phyloP scores from a whole-genome alignment of 2,113 vertebrate species.

The Stercorarius parasiticus region DNA sequence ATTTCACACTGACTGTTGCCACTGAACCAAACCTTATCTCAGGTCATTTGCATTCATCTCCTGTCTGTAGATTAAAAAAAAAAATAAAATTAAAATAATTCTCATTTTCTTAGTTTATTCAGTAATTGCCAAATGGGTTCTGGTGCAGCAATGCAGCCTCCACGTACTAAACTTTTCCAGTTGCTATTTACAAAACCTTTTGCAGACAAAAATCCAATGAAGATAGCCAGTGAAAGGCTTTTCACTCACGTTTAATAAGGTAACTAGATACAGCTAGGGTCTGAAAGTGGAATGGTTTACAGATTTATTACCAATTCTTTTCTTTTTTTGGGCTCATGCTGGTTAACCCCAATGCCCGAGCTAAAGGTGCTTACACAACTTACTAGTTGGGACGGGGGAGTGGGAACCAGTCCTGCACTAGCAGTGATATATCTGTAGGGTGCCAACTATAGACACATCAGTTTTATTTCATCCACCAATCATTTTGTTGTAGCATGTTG shows the following conservation, averaged over 20 bases:
- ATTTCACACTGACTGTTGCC: slow-evolving; percentile 69
- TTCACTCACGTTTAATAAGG: not conserved
- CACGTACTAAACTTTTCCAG: slow-evolving; percentile 15
- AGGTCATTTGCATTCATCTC: slow-evolving; percentile 69
- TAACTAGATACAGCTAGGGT: not conserved
- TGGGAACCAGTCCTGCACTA: slow-evolving; percentile 25
- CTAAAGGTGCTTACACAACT: slow-evolving; percentile 62
- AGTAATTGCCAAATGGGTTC: slow-evolving; percentile 50
- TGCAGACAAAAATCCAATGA: not conserved
- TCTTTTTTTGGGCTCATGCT: not conserved
- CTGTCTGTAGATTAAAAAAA: slow-evolving; percentile 37
- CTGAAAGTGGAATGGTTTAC: slow-evolving; percentile 1
- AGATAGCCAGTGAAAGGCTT: slow-evolving; percentile 2
- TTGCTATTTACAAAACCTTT: slow-evolving; percentile 31
- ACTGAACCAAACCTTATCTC: slow-evolving; percentile 62
- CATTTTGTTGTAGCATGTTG: slow-evolving; percentile 80
- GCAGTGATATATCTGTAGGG: slow-evolving; percentile 10
- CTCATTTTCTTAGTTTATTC: slow-evolving; percentile 48
- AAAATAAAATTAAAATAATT: slow-evolving; percentile 27
- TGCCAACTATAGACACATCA: slow-evolving; percentile 65
- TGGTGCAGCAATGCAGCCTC: slow-evolving; percentile 37
- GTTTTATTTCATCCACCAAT: slow-evolving; percentile 71
- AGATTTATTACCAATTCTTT: not conserved
- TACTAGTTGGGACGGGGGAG: slow-evolving; percentile 8
- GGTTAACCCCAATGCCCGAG: not conserved